These are phyloP conservation scores for Troides aeacus DNA, from an alignment of 2,888 invertebrate genomes.

Conservation along the genomic window DNA sequence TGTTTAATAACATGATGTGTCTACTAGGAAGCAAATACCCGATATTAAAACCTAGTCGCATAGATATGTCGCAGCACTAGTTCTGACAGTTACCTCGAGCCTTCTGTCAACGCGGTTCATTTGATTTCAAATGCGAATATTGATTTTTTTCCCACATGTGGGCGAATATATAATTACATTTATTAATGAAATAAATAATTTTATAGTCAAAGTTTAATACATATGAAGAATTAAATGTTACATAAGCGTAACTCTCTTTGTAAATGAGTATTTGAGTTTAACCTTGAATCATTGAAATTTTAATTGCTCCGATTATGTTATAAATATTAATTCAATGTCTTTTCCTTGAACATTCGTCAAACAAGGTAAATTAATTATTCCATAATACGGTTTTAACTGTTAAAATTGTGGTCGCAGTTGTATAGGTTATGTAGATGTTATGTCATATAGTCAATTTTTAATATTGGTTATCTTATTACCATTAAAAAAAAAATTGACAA, in stretches of 20 bases:
- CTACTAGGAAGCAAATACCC: too few relatives aligned
- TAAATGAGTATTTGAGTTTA: slow-evolving; percentile 7
- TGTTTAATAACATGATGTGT: too few relatives aligned
- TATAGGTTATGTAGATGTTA: slow-evolving; percentile 8
- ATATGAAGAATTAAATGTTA: background rate
- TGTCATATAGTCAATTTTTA: background rate
- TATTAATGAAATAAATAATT: background rate
- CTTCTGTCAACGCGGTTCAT: slow-evolving; percentile 28
- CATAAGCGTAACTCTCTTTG: slow-evolving; percentile 1
- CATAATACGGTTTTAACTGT: background rate
- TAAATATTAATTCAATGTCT: slow-evolving; percentile 1
- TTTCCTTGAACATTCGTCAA: background rate
- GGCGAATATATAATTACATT: slow-evolving; percentile 4
- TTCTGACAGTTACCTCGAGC: too few relatives aligned
- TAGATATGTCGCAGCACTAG: too few relatives aligned
- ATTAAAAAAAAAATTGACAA: background rate
- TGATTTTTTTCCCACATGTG: slow-evolving; percentile 7
- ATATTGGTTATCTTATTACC: background rate
- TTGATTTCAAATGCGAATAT: slow-evolving; percentile 17
- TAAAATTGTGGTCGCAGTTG: background rate
- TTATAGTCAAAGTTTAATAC: background rate
- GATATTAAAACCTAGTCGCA: too few relatives aligned
- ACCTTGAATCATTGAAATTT: slow-evolving; percentile 17
- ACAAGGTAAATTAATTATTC: background rate
- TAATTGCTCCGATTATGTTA: background rate